phyloP scores from a whole-genome alignment of 2,113 vertebrate genomes.

The Stegastes partitus region DNA sequence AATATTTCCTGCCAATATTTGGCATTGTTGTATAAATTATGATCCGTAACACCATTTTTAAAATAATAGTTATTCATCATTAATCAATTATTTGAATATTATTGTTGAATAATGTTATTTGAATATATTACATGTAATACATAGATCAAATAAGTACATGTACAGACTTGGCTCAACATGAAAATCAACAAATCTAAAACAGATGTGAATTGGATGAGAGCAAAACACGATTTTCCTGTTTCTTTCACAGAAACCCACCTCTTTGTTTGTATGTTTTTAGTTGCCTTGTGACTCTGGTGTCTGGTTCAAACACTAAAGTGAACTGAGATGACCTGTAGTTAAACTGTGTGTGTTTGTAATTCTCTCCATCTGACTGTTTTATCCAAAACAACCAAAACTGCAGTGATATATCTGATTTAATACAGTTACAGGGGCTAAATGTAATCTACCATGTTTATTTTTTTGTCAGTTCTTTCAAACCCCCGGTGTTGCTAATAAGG shows the following conservation, averaged over 20 bases:
- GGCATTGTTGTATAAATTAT: not conserved
- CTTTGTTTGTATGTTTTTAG: constrained; percentile 53
- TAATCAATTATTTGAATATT: too few species aligned
- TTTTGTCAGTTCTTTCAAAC: not conserved
- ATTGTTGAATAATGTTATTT: too few species aligned
- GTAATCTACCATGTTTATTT: not conserved
- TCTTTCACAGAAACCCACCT: constrained; percentile 36
- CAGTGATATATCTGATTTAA: constrained; percentile 1
- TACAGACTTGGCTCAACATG: not conserved
- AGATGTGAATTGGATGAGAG: constrained; percentile 11
- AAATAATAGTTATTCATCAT: not conserved
- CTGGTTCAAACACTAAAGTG: constrained; percentile 34
- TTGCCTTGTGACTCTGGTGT: constrained; percentile 55
- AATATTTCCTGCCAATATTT: not conserved
- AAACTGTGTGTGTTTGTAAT: constrained; percentile 26
- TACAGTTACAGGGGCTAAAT: not conserved
- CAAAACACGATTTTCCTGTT: constrained; percentile 30
- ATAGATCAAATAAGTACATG: constrained; percentile 7
- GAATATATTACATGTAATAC: not conserved
- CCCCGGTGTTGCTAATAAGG: constrained; percentile 23
- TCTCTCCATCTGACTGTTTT: constrained; percentile 27
- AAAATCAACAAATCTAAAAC: constrained; percentile 22
- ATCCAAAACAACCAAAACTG: constrained; percentile 15
- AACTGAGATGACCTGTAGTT: constrained; percentile 49
- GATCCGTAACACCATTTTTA: not conserved